Evolutionary conservation across 2,888 invertebrate species (phyloP).

Genomic region (Acleris sparsana): DNA sequence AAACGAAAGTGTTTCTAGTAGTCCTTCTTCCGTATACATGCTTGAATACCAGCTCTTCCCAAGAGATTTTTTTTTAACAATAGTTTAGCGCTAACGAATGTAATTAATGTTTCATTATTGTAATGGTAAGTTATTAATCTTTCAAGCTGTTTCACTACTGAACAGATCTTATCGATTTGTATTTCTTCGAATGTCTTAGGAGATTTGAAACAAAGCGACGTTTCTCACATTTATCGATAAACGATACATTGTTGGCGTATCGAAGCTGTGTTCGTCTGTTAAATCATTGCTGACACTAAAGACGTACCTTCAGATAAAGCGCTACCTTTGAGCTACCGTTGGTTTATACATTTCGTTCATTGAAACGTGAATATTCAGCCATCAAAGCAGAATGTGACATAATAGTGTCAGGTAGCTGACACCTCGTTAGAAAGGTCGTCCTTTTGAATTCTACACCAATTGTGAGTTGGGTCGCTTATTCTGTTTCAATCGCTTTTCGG

Average conservation of each 20-base stretch:
- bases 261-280: background rate
- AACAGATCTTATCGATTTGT: background rate
- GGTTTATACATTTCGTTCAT: conserved; percentile 57
- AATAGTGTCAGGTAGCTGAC: conserved; percentile 78
- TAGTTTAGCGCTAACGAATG: no score
- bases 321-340: conserved; percentile 45
- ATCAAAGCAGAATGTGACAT: conserved; percentile 67
- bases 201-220: conserved; percentile 6
- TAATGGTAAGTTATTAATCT: background rate
- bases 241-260: conserved; percentile 12
- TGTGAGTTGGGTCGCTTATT: conserved; percentile 68
- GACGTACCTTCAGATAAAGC: conserved; percentile 49
- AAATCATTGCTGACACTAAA: conserved; percentile 41
- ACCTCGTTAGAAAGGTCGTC: conserved; percentile 74
- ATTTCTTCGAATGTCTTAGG: background rate
- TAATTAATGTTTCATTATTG: background rate
- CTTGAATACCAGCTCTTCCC: no score
- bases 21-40: no score
- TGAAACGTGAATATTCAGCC: conserved; percentile 70
- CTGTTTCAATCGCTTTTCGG: conserved; percentile 68
- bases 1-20: no score
- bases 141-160: background rate
- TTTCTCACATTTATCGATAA: conserved; percentile 11
- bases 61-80: no score
- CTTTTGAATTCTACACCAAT: conserved; percentile 69